phyloP scores from a whole-genome alignment of 30 jellyfish, hydroid and myxozoan genomes.

The Sanderia malayensis region DNA sequence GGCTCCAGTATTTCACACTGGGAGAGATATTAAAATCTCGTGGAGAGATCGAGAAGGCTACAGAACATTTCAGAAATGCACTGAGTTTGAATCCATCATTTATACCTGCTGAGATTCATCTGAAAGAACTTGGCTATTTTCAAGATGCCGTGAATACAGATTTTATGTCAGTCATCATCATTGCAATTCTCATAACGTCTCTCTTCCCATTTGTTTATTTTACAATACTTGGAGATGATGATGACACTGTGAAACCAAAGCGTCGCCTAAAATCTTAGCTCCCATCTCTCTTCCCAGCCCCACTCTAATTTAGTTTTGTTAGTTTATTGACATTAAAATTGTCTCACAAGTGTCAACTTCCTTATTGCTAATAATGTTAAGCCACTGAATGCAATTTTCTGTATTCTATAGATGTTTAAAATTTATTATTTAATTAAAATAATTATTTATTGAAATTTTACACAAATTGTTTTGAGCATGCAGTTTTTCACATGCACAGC shows the following conservation, averaged over 20 bases:
- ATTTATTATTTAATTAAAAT: too few species aligned
- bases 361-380: too few species aligned
- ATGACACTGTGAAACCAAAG: conserved; percentile 24
- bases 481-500: too few species aligned
- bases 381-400: too few species aligned
- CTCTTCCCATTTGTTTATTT: conserved; percentile 61
- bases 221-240: conserved; percentile 58
- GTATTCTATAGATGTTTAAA: too few species aligned
- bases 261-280: conserved; percentile 29
- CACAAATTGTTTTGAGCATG: too few species aligned
- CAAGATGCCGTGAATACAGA: conserved; percentile 47
- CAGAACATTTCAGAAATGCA: conserved; percentile 70
- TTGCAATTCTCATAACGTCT: conserved; percentile 43
- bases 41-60: conserved; percentile 80
- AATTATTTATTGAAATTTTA: too few species aligned
- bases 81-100: conserved; percentile 82
- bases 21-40: conserved; percentile 73
- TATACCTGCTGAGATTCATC: conserved; percentile 77
- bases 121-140: conserved; percentile 61
- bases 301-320: background rate
- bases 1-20: conserved; percentile 93
- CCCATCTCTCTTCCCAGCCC: background rate
- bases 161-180: conserved; percentile 28
- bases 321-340: background rate
- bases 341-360: too few species aligned